Evolutionary conservation across 2,888 invertebrate genomes (phyloP).

Genomic region (Molorchus minor): DNA sequence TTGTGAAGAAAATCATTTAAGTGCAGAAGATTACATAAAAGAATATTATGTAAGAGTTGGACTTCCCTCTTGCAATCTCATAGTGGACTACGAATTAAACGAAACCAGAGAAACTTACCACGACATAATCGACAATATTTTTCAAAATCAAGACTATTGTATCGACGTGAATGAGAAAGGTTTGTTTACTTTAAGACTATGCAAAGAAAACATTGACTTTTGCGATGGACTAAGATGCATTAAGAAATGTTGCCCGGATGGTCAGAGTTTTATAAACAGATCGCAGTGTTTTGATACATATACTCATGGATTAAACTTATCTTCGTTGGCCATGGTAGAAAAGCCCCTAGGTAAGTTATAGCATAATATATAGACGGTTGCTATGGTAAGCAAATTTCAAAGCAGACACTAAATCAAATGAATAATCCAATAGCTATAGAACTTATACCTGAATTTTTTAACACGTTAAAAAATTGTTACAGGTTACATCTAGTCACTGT

Average conservation of each 20-base stretch:
- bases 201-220: slow-evolving; percentile 42
- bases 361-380: too few relatives aligned
- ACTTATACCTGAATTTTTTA: too few relatives aligned
- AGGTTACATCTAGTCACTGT: too few relatives aligned
- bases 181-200: slow-evolving; percentile 45
- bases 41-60: slow-evolving; percentile 47
- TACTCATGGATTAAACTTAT: slow-evolving; percentile 49
- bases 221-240: slow-evolving; percentile 57
- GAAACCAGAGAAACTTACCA: slow-evolving; percentile 2
- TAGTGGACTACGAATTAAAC: slow-evolving; percentile 38
- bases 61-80: slow-evolving; percentile 46
- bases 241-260: slow-evolving; percentile 68
- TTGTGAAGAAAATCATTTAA: slow-evolving; percentile 36
- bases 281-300: slow-evolving; percentile 48
- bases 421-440: background rate
- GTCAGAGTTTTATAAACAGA: slow-evolving; percentile 62
- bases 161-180: slow-evolving; percentile 43
- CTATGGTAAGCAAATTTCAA: too few relatives aligned
- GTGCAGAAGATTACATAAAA: slow-evolving; percentile 31
- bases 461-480: too few relatives aligned
- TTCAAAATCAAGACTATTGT: slow-evolving; percentile 28
- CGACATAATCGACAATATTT: background rate
- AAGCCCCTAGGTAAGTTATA: slow-evolving; percentile 45
- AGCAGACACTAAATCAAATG: background rate
- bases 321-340: slow-evolving; percentile 38